Evolutionary conservation across 2,888 invertebrate genomes (phyloP), one percentile per base, ranked within the genome.

Genomic region (Melanostoma scalare): DNA sequence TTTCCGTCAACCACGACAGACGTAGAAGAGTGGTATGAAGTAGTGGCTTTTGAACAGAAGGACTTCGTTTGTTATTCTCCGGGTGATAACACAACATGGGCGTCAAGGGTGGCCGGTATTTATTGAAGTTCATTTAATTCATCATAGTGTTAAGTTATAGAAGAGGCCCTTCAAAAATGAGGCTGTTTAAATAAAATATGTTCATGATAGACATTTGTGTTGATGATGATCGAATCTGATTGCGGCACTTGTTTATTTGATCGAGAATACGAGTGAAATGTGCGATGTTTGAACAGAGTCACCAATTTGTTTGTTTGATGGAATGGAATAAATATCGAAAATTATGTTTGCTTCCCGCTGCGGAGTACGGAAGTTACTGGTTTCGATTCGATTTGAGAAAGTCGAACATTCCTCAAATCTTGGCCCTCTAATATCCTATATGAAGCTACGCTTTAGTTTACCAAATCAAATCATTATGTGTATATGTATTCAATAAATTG

Each of bases 1-100:
- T 67, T 69, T 52, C 52, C 69, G 61, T 73, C 82, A 74, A 74
- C 53, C 82, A 74, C 78, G 60, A 84, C 78, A 38, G 10, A 36
- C 55, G 52, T 30, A 31, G 40, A 74, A 48, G 8, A 63, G 20
- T 36, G 38, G 4, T 60, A 9, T n/a, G 10, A 2, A 10, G 8
- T 44, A 6, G 50, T 52, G 4, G 31, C 55, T 74, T 75, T 80
- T 48, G 68, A 42, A 63, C 53, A 61, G 63, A 60, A 82, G 72
- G 73, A 69, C 63, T 52, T 36, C 33, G 30, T 74, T 82, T 82
- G 72, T 82, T 78, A 46, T 72, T 82, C 61, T 58, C 20, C 63
- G 56, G 10, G 36, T 36, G 68, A 73, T 72, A 81, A 72, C 71
- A 50, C 36, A 60, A 42, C 56, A 71, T 46, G 33, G 55, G 6